Conservation (phyloP, 2,888 invertebrate species). For the Proisotoma minuta region DNA sequence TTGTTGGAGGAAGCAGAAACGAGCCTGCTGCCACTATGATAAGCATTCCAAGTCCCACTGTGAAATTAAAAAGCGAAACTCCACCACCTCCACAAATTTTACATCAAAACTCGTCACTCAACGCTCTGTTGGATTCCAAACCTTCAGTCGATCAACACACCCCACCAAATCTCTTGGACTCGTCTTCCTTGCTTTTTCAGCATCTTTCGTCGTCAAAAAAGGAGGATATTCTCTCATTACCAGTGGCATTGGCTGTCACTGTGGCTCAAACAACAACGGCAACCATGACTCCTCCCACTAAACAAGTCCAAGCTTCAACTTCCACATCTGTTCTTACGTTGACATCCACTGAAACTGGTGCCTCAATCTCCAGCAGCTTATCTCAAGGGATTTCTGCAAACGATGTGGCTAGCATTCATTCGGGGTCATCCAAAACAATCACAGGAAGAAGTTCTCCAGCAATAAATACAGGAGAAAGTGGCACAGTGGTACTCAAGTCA, state of each 20-base stretch:
- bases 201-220: constrained; percentile 13
- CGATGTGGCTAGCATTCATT: neutral
- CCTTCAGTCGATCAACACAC: neutral
- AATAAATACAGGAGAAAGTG: no score
- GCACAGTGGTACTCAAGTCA: no score
- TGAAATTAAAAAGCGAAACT: constrained; percentile 3
- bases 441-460: no score
- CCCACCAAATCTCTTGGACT: neutral
- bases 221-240: constrained; percentile 3
- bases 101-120: no score
- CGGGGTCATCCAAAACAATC: neutral
- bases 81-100: no score
- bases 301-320: neutral
- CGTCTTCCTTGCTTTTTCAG: constrained; percentile 7
- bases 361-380: neutral
- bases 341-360: constrained; percentile 10
- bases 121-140: no score
- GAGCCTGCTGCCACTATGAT: neutral
- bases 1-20: neutral
- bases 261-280: no score
- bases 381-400: neutral
- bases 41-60: constrained; percentile 1
- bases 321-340: constrained; percentile 11
- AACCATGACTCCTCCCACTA: neutral
- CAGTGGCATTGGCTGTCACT: neutral